Evolutionary conservation across 2,888 invertebrate genomes (phyloP), one percentile per base, ranked within the genome.

Genomic region (Chesias legatella): DNA sequence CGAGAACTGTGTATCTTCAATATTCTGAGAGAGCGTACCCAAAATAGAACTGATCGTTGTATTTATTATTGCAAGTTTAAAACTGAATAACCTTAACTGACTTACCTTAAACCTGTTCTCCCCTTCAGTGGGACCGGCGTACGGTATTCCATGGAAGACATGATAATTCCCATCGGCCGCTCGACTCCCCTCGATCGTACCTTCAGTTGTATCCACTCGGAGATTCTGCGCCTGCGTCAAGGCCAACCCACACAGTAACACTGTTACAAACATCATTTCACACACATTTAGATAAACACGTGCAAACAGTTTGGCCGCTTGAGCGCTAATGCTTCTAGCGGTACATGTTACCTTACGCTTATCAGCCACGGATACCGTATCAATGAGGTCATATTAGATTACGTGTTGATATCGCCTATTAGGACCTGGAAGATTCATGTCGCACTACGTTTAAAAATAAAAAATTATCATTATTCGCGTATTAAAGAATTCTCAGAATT

Each of bases 101-200:
- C 17, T 5, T 56, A 79, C 79, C 73, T 78, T 79, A 56, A 73
- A 79, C 47, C 79, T 60, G 44, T 78, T 78, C 1, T 46, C 58
- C 1, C 76, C 75, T 1, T 61, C 48, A 3, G 70, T 60, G 0
- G 60, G 48, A 0, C 70, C 78, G 0, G 73, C 85, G 36, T 86
- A 86, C n/a, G 76, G 78, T 7, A 86, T 58, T 0, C 81, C 83
- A 48, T 77, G 78, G 33, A 79, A 86, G 1, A 59, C 62, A 10
- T 51, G 54, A 47, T 79, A 80, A 33, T 67, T 57, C 0, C 76
- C 77, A 49, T 75, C 75, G 0, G 35, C 7, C 0, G 64, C 70
- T 3, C 45, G 53, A 1, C 43, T 43, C 0, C 82, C 84, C 29
- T 70, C 58, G 8, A 85, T 60, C n/a, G 51, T 39, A 27, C 86